Conservation (phyloP, 2,113 vertebrate species). For the Pyxicephalus adspersus region DNA sequence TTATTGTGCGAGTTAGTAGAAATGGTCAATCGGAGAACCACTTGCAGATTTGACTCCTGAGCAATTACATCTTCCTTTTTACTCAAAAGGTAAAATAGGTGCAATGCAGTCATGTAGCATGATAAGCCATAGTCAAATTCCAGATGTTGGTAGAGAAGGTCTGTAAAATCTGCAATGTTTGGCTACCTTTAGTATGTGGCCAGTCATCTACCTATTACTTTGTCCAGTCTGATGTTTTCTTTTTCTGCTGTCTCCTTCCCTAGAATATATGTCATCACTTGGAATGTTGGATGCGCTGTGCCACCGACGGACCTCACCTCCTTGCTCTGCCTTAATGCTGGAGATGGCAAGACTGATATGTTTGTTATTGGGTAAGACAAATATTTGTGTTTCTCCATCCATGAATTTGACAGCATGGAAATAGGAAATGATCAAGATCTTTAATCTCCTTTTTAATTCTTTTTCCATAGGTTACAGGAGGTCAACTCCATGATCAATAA, state of each 20-base stretch:
- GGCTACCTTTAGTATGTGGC: no score
- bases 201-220: not conserved
- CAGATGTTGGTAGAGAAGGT: no score
- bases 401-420: not conserved
- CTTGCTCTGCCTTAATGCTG: constrained; percentile 86
- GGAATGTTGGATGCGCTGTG: constrained; percentile 93
- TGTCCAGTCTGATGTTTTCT: not conserved
- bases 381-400: not conserved
- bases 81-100: no score
- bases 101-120: no score
- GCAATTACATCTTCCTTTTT: no score
- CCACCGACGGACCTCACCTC: constrained; percentile 90
- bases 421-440: not conserved
- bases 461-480: constrained; percentile 85
- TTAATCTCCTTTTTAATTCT: constrained; percentile 16
- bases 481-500: constrained; percentile 98
- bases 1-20: no score
- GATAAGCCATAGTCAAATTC: no score
- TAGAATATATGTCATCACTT: constrained; percentile 94
- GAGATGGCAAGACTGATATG: constrained; percentile 86
- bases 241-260: not conserved
- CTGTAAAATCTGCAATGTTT: no score
- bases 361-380: constrained; percentile 91
- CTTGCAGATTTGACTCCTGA: no score
- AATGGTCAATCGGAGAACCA: no score